Percentiles rank a stretch among this genome's conserved stretches.
Evolutionary conservation across 30 jellyfish, hydroid and myxozoan species (phyloP).

Genomic region (Nemopilema nomurai): DNA sequence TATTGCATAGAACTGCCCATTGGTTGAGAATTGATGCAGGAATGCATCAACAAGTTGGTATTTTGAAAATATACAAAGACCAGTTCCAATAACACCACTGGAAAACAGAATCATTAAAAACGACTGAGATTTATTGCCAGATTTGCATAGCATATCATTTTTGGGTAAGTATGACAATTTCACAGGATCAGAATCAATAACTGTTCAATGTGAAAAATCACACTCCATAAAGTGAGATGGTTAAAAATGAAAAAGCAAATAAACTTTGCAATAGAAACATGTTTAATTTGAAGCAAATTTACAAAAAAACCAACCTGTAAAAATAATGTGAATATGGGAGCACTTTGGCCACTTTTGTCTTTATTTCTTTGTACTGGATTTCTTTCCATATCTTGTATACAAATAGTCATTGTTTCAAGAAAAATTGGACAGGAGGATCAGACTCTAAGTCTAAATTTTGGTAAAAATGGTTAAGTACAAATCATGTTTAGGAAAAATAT

Average conservation of each 20-base stretch:
- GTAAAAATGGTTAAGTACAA: too few species aligned
- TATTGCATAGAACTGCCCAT: conserved; percentile 80
- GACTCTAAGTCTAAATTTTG: too few species aligned
- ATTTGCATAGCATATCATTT: not conserved
- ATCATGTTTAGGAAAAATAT: too few species aligned
- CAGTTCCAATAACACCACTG: conserved; percentile 88
- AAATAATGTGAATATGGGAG: conserved; percentile 83
- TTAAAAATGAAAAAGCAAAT: too few species aligned
- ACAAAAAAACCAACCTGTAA: conserved; percentile 69
- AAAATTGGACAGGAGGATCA: too few species aligned
- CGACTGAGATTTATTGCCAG: not conserved
- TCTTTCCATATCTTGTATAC: conserved; percentile 69
- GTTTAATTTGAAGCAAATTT: too few species aligned
- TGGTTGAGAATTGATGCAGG: conserved; percentile 59
- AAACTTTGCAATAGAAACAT: too few species aligned
- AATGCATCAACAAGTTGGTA: conserved; percentile 75
- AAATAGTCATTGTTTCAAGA: not conserved
- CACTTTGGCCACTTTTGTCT: conserved; percentile 39
- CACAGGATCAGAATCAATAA: too few species aligned
- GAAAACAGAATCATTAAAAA: not conserved
- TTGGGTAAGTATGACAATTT: too few species aligned
- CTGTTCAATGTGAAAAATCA: too few species aligned
- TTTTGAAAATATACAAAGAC: conserved; percentile 79
- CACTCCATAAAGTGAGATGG: too few species aligned
- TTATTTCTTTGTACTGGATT: conserved; percentile 40